Evolutionary conservation across 2,797 vertebrate genomes (phyloP).

Genomic region (Gadopsis marmoratus): DNA sequence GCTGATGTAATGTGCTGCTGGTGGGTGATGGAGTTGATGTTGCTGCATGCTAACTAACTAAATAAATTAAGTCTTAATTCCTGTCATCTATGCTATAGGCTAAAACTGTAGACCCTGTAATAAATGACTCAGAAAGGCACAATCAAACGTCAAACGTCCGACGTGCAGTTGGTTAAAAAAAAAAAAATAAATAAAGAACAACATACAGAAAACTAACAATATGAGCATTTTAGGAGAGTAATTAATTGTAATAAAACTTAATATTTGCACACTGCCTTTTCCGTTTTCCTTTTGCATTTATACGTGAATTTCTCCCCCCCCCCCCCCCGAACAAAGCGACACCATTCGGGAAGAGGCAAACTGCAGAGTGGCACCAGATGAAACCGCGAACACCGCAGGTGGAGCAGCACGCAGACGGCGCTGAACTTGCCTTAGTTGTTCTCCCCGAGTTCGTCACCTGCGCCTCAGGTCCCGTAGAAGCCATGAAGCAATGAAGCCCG

Average conservation of each 20-base stretch:
- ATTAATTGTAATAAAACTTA: background rate
- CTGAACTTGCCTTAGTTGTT: slow-evolving; percentile 68
- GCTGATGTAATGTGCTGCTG: background rate
- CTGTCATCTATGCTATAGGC: background rate
- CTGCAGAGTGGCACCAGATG: background rate
- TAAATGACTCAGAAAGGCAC: background rate
- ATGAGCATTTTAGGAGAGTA: background rate
- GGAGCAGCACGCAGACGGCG: background rate
- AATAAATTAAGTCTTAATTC: background rate
- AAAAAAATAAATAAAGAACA: background rate
- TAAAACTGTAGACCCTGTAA: background rate
- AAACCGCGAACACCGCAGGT: background rate
- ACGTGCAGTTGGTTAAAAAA: background rate
- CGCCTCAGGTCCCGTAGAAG: background rate
- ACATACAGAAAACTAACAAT: background rate
- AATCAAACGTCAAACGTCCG: background rate
- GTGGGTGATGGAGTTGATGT: background rate
- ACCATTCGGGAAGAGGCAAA: background rate
- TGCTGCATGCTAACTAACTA: background rate
- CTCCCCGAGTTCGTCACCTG: slow-evolving; percentile 69
- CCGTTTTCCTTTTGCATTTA: background rate
- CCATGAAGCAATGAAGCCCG: background rate
- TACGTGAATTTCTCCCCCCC: too few species aligned
- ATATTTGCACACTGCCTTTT: background rate
- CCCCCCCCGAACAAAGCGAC: background rate